Evolutionary conservation across 2,888 invertebrate species (phyloP), one percentile per base, ranked within the genome.

Genomic region (Heliconius erato): DNA sequence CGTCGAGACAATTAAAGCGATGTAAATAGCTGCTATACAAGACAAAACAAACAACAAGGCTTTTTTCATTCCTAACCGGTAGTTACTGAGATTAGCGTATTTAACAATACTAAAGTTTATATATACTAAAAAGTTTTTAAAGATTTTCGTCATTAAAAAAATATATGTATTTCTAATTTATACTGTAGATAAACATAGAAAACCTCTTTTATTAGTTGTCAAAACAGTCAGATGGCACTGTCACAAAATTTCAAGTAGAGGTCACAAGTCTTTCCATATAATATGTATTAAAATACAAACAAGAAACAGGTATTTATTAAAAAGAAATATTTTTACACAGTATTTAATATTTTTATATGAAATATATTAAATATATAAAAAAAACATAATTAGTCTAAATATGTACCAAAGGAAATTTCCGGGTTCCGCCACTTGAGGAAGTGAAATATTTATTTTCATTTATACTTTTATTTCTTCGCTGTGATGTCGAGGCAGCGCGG

Each of bases 211-310:
- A 5, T 26, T 35, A 59, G 16, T 59, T 74, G 59, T n/a, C 76
- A 76, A 59, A 63, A 63, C n/a, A 35, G 40, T n/a, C 63, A 49
- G 16, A 16, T 76, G 76, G n/a, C 40, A 40, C 9, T 76, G 63
- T 63, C 59, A 76, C 14, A 63, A 76, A 76, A 76, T 63, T 76
- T 63, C 59, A 63, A 63, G 35, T 63, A 59, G 9, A 4, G 63
- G 4, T 35, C 16, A 4, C 44, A 49, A 28, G 9, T 44, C 12
- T 72, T 6, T 49, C 26, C 28, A 19, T 72, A 3, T n/a, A 72
- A 44, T 72, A 49, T 72, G 72, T 72, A 49, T 72, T 49, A 49
- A 49, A 4, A 44, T 26, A 54, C 54, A 28, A 44, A 28, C 26
- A 28, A 67, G 44, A 71, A 49, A 26, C 72, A 72, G 72, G 72